Conservation (phyloP, 1,140 invertebrate species). For the Anthonomus grandis region DNA sequence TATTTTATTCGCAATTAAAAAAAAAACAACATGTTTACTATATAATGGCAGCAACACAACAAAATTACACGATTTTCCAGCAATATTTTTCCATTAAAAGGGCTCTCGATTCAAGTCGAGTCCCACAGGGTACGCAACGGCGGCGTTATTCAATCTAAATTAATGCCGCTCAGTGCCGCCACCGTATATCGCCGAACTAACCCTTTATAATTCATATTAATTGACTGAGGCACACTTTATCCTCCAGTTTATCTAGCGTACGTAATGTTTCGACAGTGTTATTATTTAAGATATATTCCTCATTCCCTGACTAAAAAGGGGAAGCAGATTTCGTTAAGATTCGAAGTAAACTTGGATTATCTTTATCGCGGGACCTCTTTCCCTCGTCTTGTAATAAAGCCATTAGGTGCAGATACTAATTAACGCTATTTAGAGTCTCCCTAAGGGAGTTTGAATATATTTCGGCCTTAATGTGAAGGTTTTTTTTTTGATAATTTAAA, state of each 20-base stretch:
- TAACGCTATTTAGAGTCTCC: constrained; percentile 13
- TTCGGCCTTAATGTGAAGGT: too few species aligned
- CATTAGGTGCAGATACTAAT: constrained; percentile 20
- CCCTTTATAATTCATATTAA: constrained; percentile 30
- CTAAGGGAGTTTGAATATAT: too few species aligned
- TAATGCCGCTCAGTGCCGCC: constrained; percentile 24
- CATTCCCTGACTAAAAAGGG: constrained; percentile 16
- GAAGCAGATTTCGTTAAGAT: constrained; percentile 25
- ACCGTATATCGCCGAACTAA: constrained; percentile 20
- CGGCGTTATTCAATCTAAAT: constrained; percentile 24
- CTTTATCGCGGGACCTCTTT: too few species aligned
- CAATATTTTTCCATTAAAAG: too few species aligned
- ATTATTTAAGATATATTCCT: constrained; percentile 26
- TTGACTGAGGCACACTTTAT: constrained; percentile 27
- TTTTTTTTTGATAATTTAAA: too few species aligned
- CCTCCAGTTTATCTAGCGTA: constrained; percentile 27
- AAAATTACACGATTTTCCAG: too few species aligned
- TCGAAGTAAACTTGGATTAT: constrained; percentile 22
- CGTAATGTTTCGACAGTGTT: constrained; percentile 29
- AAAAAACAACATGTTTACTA: too few species aligned
- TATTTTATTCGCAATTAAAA: too few species aligned
- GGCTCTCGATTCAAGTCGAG: background rate
- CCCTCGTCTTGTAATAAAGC: constrained; percentile 18
- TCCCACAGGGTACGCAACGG: constrained; percentile 10
- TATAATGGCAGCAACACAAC: too few species aligned